Evolutionary conservation across 2,888 invertebrate genomes (phyloP), one percentile per base, ranked within the genome.

Genomic region (Zele albiditarsus): DNA sequence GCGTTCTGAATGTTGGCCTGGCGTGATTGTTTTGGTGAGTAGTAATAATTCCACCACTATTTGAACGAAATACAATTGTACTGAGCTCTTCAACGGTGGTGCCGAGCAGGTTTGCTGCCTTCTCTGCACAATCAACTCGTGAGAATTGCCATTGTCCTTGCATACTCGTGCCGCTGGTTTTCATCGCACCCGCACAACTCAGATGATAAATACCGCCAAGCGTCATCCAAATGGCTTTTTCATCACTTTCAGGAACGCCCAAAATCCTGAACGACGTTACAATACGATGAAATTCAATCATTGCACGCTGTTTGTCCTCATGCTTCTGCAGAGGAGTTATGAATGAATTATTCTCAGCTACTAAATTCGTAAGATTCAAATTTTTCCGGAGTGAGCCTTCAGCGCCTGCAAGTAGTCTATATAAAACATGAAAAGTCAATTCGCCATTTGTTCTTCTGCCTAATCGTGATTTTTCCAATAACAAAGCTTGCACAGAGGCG

Each of bases 201-300:
- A 99, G 90, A 90, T 99, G 98, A 87, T 97, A 96, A 75, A 98
- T 95, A n/a, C 98, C 96, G 0, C 97, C 97, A 82, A 98, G 90
- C 58, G 97, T 94, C 83, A 93, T 92, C 94, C 96, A 97, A 69
- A 98, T 92, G 0, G 95, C 94, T 86, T 95, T 94, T 82, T 95
- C 94, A 79, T 98, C 97, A 23, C 92, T 91, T 60, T 95, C 94
- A 0, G 94, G 93, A 31, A 98, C 92, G 0, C 93, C 94, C 27
- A 98, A 90, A 71, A 92, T 90, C 76, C 94, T 93, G 84, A 98
- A 92, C 12, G 97, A 94, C 63, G 93, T 93, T 79, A 94, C 93
- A 60, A 98, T 92, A 73, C 95, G 94, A 60, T 93, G 91, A 90
- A 98, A 98, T 76, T 96, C 95, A 0, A 94, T 91, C 78, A 95